Percentiles rank a stretch among this genome's conserved stretches.
Evolutionary conservation across 2,888 invertebrate species (phyloP).

Genomic region (Microdon myrmicae): DNA sequence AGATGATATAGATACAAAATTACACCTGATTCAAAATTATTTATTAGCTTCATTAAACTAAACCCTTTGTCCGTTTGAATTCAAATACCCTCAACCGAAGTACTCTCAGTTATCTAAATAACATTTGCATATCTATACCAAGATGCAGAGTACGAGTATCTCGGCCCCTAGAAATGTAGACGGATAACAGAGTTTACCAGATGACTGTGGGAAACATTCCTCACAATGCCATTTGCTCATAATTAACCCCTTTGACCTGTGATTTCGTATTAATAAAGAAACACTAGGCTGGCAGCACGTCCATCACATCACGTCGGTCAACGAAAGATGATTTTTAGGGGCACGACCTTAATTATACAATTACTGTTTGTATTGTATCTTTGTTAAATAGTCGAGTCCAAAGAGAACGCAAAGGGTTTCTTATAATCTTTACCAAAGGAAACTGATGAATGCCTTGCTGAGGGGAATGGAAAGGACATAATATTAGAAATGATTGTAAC

Average conservation of each 20-base stretch:
- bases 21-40: slow-evolving; percentile 42
- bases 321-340: slow-evolving; percentile 14
- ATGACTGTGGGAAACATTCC: slow-evolving; percentile 2
- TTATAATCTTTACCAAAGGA: no score
- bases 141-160: slow-evolving; percentile 3
- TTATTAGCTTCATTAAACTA: slow-evolving; percentile 27
- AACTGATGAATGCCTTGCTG: no score
- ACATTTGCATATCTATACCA: background rate
- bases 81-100: slow-evolving; percentile 9
- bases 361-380: no score
- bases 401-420: no score
- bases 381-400: no score
- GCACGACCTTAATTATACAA: slow-evolving; percentile 11
- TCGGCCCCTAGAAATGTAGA: background rate
- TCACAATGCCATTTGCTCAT: slow-evolving; percentile 32
- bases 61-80: slow-evolving; percentile 22
- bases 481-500: no score
- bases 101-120: background rate
- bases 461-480: no score
- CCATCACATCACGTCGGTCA: slow-evolving; percentile 19
- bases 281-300: slow-evolving; percentile 8
- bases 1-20: no score
- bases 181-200: slow-evolving; percentile 1
- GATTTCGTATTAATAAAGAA: slow-evolving; percentile 40
- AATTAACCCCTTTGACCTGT: slow-evolving; percentile 50